Conservation (phyloP, 2,797 vertebrate species). For the Hoplostethus atlanticus region DNA sequence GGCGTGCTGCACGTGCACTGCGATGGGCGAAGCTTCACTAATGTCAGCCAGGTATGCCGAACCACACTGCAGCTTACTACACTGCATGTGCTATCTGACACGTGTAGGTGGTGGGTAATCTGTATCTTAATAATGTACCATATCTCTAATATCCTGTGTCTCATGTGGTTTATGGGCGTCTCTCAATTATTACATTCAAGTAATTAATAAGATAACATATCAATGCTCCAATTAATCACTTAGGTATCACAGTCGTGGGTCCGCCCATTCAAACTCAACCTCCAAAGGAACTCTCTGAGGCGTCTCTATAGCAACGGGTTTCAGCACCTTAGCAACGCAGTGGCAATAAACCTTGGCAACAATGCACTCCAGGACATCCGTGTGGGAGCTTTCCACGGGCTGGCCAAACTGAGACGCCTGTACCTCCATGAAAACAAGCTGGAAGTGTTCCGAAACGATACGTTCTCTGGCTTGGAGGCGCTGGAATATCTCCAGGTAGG, state of each 20-base stretch:
- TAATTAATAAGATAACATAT: slow-evolving; percentile 76
- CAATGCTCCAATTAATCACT: slow-evolving; percentile 73
- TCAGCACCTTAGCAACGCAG: slow-evolving; percentile 98
- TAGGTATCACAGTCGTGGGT: slow-evolving; percentile 88
- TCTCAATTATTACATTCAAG: slow-evolving; percentile 74
- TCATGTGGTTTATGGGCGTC: slow-evolving; percentile 82
- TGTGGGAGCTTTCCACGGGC: slow-evolving; percentile 95
- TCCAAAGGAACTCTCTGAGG: slow-evolving; percentile 98
- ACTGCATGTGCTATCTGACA: slow-evolving; percentile 2
- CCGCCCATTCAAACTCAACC: slow-evolving; percentile 98
- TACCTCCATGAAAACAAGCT: slow-evolving; percentile 99
- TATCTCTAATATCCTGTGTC: slow-evolving; percentile 74
- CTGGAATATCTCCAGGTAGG: slow-evolving; percentile 98
- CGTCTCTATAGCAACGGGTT: slow-evolving; percentile 99
- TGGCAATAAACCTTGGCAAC: slow-evolving; percentile 99
- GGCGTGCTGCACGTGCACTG: slow-evolving; percentile 98
- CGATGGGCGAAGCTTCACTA: slow-evolving; percentile 95
- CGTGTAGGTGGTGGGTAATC: neutral
- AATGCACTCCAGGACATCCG: slow-evolving; percentile 99
- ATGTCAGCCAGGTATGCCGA: slow-evolving; percentile 84
- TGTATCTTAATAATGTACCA: slow-evolving; percentile 38
- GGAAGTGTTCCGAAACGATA: slow-evolving; percentile 97
- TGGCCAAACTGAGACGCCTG: slow-evolving; percentile 94
- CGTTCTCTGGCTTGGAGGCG: slow-evolving; percentile 96
- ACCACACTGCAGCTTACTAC: neutral